Evolutionary conservation across 2,797 vertebrate species (phyloP).

Genomic region (Sebastes hubbsi): DNA sequence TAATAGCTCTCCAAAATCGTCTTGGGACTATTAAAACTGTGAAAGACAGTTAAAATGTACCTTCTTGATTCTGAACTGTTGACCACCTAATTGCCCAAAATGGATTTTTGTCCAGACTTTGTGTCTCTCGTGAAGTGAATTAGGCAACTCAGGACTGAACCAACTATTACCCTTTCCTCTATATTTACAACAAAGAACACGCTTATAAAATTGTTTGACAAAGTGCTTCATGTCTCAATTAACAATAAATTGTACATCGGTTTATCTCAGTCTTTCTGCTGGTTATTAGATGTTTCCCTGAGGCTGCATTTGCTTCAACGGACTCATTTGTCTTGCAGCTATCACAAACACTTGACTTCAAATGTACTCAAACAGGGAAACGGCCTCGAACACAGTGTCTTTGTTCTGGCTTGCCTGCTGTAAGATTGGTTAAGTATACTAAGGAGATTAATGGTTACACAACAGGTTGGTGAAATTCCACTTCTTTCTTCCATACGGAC

Average conservation of each 20-base stretch:
- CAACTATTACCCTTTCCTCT: background rate
- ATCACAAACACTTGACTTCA: constrained; percentile 3
- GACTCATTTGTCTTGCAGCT: background rate
- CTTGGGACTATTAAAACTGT: too few species aligned
- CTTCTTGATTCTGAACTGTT: too few species aligned
- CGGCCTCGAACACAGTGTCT: constrained; percentile 25
- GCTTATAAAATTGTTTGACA: background rate
- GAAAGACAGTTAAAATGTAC: too few species aligned
- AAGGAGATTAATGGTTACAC: constrained; percentile 75
- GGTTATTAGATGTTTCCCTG: background rate
- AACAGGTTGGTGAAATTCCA: constrained; percentile 61
- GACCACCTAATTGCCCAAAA: too few species aligned
- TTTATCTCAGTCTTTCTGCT: background rate
- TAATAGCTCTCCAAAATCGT: too few species aligned
- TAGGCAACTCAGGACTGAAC: background rate
- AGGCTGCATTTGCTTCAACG: background rate
- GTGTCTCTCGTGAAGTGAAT: too few species aligned
- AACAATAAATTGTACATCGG: background rate
- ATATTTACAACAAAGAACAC: background rate
- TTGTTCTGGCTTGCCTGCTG: constrained; percentile 41
- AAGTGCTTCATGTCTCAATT: background rate
- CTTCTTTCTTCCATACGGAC: constrained; percentile 37
- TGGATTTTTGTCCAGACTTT: too few species aligned
- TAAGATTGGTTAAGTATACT: constrained; percentile 40
- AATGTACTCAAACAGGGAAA: constrained; percentile 23